Base-by-base conservation (phyloP, 2,888 invertebrate species). In the Andrena haemorrhoa region DNA sequence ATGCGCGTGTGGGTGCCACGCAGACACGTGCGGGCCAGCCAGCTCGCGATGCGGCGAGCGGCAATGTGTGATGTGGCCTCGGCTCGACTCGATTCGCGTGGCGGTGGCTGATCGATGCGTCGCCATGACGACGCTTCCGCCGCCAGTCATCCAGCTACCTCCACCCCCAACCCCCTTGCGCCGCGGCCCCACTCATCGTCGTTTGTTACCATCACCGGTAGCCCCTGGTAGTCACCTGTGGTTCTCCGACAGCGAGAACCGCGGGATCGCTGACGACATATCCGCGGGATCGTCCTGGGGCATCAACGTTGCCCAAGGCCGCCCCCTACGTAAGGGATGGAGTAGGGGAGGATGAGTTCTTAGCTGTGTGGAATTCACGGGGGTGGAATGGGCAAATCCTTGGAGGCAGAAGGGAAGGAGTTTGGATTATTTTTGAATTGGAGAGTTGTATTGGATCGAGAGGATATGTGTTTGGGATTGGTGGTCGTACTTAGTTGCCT, bases 111-210 rank as follows among this genome's bases (percentile, higher is more conserved):
- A 95, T 96, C 96, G 96, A 96, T 96, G 94, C 94, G 95, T 94
- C 95, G 95, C 95, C 95, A 95, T 95, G 95, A 96, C 95, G 95
- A 96, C 96, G 94, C 94, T 93, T 93, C 93, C 94, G 93, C 93
- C 93, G 92, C 92, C 92, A 93, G 93, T 93, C 93, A 93, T 93
- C 93, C 93, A 92, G 91, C 92, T 91, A 88, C 86, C 89, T 82
- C 86, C 86, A 83, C 85, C 84, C 79, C 75, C 69, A 84, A 78
- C 64, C 86, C 80, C 85, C 75, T 77, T 12, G 56, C 56, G 16
- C 66, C 75, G n/a, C 76, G 60, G 66, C 86, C 83, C 82, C 82
- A 65, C 87, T 90, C 90, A 85, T 90, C 90, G 88, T 87, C 89
- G 89, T 89, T 91, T 90, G 91, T 89, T 91, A 91, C 90, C 90